phyloP scores from a whole-genome alignment of 2,113 vertebrate species.

The Thunnus thynnus region DNA sequence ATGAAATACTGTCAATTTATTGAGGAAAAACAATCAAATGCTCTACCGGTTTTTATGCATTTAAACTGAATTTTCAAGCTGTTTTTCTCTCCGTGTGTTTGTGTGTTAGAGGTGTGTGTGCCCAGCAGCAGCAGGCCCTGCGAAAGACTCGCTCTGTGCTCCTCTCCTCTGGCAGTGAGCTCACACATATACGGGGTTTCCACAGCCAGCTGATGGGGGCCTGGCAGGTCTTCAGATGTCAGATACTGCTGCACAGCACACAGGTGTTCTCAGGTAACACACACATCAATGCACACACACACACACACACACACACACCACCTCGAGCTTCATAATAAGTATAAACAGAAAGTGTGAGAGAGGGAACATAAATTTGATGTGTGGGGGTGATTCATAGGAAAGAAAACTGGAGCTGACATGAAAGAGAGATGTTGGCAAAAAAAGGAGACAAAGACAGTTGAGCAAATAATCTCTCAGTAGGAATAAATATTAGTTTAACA shows the following conservation, averaged over 20 bases:
- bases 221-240: constrained; percentile 76
- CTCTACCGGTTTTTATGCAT: background rate
- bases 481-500: constrained; percentile 66
- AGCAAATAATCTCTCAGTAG: constrained; percentile 46
- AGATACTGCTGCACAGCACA: constrained; percentile 59
- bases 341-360: constrained; percentile 6
- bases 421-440: constrained; percentile 23
- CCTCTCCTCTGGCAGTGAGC: constrained; percentile 75
- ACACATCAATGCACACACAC: background rate
- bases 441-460: constrained; percentile 12
- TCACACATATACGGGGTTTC: constrained; percentile 84
- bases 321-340: background rate
- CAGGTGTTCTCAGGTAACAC: constrained; percentile 74
- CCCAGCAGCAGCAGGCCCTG: constrained; percentile 79
- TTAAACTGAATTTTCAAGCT: constrained; percentile 10
- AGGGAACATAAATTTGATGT: constrained; percentile 2
- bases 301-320: constrained; percentile 8
- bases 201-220: constrained; percentile 79
- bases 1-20: background rate
- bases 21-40: background rate
- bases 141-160: constrained; percentile 79
- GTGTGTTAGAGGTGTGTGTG: constrained; percentile 81
- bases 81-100: constrained; percentile 30
- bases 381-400: constrained; percentile 18
- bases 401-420: constrained; percentile 5